These are phyloP conservation scores for Cephalopterus ornatus DNA, from an alignment of 2,113 vertebrate species.

Conservation along the genomic window DNA sequence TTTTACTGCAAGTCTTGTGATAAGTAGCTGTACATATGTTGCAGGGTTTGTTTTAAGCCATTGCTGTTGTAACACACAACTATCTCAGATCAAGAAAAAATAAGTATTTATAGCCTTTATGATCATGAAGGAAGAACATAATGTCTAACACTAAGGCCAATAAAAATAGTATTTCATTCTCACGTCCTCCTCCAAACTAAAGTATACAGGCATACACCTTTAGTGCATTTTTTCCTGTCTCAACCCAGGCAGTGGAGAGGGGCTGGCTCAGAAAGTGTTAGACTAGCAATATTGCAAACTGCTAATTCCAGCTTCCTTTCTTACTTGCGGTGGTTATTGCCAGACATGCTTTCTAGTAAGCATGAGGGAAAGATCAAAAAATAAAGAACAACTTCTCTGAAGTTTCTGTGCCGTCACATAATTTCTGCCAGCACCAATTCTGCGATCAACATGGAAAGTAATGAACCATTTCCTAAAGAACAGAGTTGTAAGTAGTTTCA, in stretches of 20 bases:
- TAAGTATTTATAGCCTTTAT: neutral
- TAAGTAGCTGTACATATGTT: neutral
- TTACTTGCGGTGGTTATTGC: neutral
- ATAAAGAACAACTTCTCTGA: neutral
- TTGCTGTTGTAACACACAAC: neutral
- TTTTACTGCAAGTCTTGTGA: neutral
- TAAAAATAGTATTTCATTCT: neutral
- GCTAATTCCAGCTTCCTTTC: neutral
- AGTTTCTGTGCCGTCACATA: neutral
- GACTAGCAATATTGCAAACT: neutral
- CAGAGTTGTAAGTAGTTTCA: neutral
- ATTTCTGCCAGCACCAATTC: neutral
- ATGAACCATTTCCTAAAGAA: neutral
- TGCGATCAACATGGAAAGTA: rapidly evolving
- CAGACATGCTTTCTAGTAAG: neutral
- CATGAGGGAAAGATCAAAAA: neutral
- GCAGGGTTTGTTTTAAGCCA: neutral
- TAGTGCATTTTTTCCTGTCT: neutral
- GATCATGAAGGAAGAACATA: neutral
- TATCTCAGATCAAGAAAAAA: neutral
- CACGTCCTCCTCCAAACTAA: neutral
- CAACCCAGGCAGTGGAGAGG: neutral
- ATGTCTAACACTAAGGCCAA: neutral
- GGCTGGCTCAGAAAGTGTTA: neutral
- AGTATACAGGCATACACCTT: neutral